phyloP scores from a whole-genome alignment of 2,888 invertebrate genomes.

The Acronicta psi region DNA sequence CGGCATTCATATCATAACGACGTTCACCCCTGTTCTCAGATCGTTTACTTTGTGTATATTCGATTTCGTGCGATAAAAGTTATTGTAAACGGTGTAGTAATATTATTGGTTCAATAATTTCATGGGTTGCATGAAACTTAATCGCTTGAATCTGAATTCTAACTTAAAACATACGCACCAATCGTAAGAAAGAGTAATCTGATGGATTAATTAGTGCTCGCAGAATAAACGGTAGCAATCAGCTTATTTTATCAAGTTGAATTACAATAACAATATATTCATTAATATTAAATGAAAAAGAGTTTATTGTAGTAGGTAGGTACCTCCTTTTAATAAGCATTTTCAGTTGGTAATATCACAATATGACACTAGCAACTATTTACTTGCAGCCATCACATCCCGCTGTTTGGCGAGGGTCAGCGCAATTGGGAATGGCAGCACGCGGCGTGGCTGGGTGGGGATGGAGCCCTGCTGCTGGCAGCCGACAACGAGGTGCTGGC shows the following conservation, averaged over 20 bases:
- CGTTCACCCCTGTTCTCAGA: constrained; percentile 21
- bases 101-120: constrained; percentile 10
- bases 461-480: constrained; percentile 93
- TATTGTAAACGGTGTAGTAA: constrained; percentile 16
- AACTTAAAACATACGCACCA: constrained; percentile 25
- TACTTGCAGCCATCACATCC: constrained; percentile 93
- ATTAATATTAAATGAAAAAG: no score
- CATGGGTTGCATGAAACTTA: constrained; percentile 27
- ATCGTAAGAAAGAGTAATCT: constrained; percentile 16
- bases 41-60: constrained; percentile 39
- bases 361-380: background rate
- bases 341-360: no score
- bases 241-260: no score
- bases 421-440: constrained; percentile 92
- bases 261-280: no score
- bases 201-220: constrained; percentile 43
- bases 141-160: constrained; percentile 27
- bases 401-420: constrained; percentile 93
- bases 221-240: constrained; percentile 40
- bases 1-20: constrained; percentile 51
- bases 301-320: no score
- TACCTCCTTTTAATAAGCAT: no score
- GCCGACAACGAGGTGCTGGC: constrained; percentile 97
- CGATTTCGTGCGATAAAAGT: constrained; percentile 18
- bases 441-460: constrained; percentile 94